Evolutionary conservation across 2,113 vertebrate genomes (phyloP).

Genomic region (human (Homo sapiens)): DNA sequence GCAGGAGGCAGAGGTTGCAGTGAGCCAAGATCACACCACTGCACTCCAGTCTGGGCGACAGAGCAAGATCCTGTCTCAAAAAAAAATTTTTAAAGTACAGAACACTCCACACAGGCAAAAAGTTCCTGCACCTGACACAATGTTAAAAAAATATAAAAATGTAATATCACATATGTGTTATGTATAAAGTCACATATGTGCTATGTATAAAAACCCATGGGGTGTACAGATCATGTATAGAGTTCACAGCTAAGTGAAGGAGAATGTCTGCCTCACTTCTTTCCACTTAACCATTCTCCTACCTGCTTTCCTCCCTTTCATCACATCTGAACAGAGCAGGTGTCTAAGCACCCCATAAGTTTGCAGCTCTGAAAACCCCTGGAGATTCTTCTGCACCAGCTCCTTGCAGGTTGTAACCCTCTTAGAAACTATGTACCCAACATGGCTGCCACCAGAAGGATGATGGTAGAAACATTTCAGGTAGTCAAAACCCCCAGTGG

Average conservation of each 20-base stretch:
- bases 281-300: background rate
- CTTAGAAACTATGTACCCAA: background rate
- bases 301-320: background rate
- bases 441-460: background rate
- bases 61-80: too few species aligned
- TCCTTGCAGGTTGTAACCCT: background rate
- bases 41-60: too few species aligned
- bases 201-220: background rate
- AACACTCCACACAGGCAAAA: background rate
- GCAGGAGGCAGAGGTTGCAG: too few species aligned
- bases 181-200: background rate
- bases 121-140: background rate
- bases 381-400: background rate
- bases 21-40: too few species aligned
- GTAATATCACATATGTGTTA: background rate
- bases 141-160: background rate
- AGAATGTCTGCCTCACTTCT: background rate
- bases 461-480: background rate
- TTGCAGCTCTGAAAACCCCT: background rate
- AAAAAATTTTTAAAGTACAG: too few species aligned
- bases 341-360: accelerated
- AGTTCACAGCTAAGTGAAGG: background rate
- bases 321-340: background rate
- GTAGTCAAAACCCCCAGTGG: background rate
- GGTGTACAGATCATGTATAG: too few species aligned